Conservation (phyloP, 2,113 vertebrate genomes). For the Pachypanchax playfairii region DNA sequence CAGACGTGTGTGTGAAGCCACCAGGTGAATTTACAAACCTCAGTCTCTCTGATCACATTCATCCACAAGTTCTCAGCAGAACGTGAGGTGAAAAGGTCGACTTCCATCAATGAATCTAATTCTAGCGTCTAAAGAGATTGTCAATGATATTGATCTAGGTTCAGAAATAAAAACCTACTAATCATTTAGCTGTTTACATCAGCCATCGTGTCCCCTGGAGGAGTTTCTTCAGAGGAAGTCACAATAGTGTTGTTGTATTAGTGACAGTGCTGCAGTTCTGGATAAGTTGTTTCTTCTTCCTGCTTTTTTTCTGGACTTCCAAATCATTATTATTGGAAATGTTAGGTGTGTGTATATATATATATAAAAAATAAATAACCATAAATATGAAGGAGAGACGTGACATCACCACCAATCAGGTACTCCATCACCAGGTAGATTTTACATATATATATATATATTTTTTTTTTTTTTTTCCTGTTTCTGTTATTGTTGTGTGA, state of each 20-base stretch:
- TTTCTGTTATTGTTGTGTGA: too few relatives aligned
- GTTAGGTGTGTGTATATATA: too few relatives aligned
- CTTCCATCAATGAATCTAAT: constrained; percentile 33
- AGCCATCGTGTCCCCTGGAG: background rate
- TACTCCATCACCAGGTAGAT: constrained; percentile 99
- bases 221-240: background rate
- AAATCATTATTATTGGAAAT: too few relatives aligned
- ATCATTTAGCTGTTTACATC: constrained; percentile 4
- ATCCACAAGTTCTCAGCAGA: background rate
- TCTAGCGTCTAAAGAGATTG: constrained; percentile 11
- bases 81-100: constrained; percentile 44
- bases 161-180: background rate
- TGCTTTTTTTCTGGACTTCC: too few relatives aligned
- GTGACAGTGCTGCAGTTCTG: too few relatives aligned
- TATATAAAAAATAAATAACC: too few relatives aligned
- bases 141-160: constrained; percentile 49
- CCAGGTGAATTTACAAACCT: constrained; percentile 13
- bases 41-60: background rate
- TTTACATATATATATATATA: too few relatives aligned
- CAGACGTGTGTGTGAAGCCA: background rate
- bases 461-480: too few relatives aligned
- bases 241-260: too few relatives aligned
- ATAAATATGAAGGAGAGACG: constrained; percentile 95
- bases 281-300: too few relatives aligned
- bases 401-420: constrained; percentile 97